Percentiles rank a stretch among this genome's conserved stretches.
Evolutionary conservation across 1,140 invertebrate genomes (phyloP).

Genomic region (Drosophila orosa): DNA sequence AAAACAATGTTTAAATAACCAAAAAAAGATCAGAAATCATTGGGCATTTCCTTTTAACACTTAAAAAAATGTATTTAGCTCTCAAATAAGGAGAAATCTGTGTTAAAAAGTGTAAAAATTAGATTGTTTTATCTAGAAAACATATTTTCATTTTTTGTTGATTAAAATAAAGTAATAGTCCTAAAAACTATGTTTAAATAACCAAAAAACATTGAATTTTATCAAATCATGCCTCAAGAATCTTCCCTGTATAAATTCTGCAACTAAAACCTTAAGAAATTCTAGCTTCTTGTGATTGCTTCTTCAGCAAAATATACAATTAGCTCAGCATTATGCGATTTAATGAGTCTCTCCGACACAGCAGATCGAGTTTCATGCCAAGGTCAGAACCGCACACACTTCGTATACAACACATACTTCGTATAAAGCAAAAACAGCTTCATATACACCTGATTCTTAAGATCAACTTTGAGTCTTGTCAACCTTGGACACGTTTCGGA

Average conservation of each 20-base stretch:
- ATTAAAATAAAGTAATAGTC: neutral
- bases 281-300: neutral
- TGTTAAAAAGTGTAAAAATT: neutral
- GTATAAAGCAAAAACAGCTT: slow-evolving; percentile 7
- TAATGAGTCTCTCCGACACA: slow-evolving; percentile 8
- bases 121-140: neutral
- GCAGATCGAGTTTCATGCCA: slow-evolving; percentile 45
- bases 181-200: neutral
- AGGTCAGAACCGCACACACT: slow-evolving; percentile 23
- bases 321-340: slow-evolving; percentile 30
- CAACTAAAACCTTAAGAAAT: neutral
- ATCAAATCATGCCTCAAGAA: neutral
- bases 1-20: neutral
- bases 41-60: slow-evolving; percentile 14
- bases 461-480: slow-evolving; percentile 41
- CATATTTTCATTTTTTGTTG: too few species aligned
- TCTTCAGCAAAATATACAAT: slow-evolving; percentile 5
- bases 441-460: slow-evolving; percentile 58
- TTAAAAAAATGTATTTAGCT: neutral
- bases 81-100: too few species aligned
- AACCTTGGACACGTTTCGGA: slow-evolving; percentile 49
- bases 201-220: too few species aligned
- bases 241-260: neutral
- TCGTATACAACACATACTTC: neutral
- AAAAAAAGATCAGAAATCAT: slow-evolving; percentile 4